These are phyloP conservation scores for Adelosebastes latens DNA, from an alignment of 2,797 vertebrate species.

Conservation along the genomic window DNA sequence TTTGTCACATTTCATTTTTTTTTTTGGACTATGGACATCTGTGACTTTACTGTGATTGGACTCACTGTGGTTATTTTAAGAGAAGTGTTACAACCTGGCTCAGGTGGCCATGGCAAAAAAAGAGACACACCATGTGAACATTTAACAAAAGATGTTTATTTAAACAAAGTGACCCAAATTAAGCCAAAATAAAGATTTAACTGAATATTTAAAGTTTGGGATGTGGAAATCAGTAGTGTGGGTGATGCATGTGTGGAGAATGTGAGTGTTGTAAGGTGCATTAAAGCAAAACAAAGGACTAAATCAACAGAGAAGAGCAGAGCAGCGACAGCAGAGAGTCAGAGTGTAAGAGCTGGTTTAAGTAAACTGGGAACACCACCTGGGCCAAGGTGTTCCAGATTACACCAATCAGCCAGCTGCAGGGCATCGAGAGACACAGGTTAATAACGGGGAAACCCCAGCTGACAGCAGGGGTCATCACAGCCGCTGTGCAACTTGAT, in stretches of 20 bases:
- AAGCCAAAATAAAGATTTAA: too few species aligned
- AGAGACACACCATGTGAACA: too few species aligned
- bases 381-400: not conserved
- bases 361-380: not conserved
- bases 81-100: too few species aligned
- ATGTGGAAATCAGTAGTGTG: not conserved
- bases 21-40: not conserved
- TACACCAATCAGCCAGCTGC: not conserved
- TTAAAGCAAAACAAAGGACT: not conserved
- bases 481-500: not conserved
- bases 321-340: not conserved
- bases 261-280: too few species aligned
- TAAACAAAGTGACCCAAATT: not conserved
- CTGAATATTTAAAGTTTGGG: not conserved
- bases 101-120: too few species aligned
- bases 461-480: not conserved
- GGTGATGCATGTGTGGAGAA: not conserved
- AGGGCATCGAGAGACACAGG: not conserved
- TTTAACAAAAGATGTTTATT: too few species aligned
- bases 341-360: not conserved
- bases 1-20: slow-evolving; percentile 2
- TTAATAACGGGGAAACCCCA: not conserved
- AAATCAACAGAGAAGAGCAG: too few species aligned
- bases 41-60: not conserved
- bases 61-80: not conserved